Evolutionary conservation across 92 coral and sea anemone species (phyloP).

Genomic region (Nematostella vectensis): DNA sequence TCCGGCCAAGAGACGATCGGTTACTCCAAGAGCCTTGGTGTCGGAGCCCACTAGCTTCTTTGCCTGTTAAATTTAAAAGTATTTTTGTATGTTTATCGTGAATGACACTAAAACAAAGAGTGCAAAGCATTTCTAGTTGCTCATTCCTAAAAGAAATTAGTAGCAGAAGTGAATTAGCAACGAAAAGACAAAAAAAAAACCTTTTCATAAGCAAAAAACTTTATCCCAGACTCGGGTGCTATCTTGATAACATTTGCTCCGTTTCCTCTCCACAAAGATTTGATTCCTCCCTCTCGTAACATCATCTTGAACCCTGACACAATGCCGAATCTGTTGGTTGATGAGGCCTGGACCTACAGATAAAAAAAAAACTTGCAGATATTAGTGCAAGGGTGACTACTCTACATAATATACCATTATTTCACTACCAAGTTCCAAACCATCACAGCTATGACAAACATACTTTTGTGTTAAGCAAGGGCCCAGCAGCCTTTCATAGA

Average conservation of each 20-base stretch:
- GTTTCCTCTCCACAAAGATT: constrained; percentile 96
- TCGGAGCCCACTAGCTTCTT: constrained; percentile 85
- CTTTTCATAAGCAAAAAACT: constrained; percentile 96
- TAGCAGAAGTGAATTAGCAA: not conserved
- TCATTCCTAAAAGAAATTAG: too few species aligned
- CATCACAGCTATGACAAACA: too few species aligned
- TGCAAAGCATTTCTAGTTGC: too few species aligned
- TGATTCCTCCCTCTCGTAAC: constrained; percentile 84
- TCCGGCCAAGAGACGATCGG: constrained; percentile 87
- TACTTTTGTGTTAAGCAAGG: too few species aligned
- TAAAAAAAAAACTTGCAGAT: too few species aligned
- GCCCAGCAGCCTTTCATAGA: not conserved
- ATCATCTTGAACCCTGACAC: constrained; percentile 68
- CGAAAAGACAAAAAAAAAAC: constrained; percentile 19
- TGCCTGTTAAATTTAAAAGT: constrained; percentile 41
- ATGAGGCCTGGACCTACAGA: constrained; percentile 82
- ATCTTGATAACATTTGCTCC: constrained; percentile 97
- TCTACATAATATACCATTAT: not conserved
- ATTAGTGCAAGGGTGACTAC: not conserved
- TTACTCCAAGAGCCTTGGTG: constrained; percentile 75
- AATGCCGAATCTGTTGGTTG: constrained; percentile 66
- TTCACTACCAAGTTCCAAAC: not conserved
- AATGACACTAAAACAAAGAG: too few species aligned
- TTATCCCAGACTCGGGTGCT: constrained; percentile 96
- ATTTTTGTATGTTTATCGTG: not conserved